Conservation (phyloP, 2,888 invertebrate species). For the Drosophila nigritarsus region DNA sequence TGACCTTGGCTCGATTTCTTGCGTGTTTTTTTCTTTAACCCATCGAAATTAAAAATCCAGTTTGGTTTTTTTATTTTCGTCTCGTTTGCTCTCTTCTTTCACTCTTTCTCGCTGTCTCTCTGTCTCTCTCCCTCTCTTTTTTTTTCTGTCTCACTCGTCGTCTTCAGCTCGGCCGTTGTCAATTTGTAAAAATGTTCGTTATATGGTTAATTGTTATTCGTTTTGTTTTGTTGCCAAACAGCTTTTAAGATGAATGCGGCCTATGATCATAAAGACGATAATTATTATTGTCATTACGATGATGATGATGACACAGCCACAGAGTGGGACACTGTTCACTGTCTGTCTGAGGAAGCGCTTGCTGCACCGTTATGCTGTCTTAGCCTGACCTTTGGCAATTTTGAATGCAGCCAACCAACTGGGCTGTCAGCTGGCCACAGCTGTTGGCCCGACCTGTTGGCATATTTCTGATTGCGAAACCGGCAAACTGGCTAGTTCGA, state of each 20-base stretch:
- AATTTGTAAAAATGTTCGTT: conserved; percentile 75
- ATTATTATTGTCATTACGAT: conserved; percentile 20
- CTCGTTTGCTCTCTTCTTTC: conserved; percentile 76
- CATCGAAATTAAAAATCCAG: conserved; percentile 76
- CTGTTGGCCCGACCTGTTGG: conserved; percentile 39
- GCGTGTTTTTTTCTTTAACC: conserved; percentile 66
- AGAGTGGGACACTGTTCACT: conserved; percentile 23
- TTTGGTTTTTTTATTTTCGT: conserved; percentile 36
- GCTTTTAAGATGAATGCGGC: conserved; percentile 58
- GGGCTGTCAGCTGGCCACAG: conserved; percentile 25
- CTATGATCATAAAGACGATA: conserved; percentile 33
- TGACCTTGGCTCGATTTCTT: conserved; percentile 81
- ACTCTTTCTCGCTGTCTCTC: conserved; percentile 63
- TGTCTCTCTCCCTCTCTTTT: conserved; percentile 48
- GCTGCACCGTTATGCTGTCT: conserved; percentile 47
- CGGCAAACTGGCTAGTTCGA: conserved; percentile 13
- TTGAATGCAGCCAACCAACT: conserved; percentile 48
- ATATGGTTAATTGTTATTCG: conserved; percentile 73
- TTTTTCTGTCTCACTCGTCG: conserved; percentile 47
- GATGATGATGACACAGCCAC: conserved; percentile 58
- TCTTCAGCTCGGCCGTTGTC: conserved; percentile 50
- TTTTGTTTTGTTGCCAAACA: conserved; percentile 70
- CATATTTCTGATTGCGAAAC: conserved; percentile 63
- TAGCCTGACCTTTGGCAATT: conserved; percentile 78
- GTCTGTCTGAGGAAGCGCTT: conserved; percentile 39